A percentile compares a stretch with the other conserved stretches of the same genome.
phyloP scores from a whole-genome alignment of 2,113 vertebrate species.

The Nestor notabilis region DNA sequence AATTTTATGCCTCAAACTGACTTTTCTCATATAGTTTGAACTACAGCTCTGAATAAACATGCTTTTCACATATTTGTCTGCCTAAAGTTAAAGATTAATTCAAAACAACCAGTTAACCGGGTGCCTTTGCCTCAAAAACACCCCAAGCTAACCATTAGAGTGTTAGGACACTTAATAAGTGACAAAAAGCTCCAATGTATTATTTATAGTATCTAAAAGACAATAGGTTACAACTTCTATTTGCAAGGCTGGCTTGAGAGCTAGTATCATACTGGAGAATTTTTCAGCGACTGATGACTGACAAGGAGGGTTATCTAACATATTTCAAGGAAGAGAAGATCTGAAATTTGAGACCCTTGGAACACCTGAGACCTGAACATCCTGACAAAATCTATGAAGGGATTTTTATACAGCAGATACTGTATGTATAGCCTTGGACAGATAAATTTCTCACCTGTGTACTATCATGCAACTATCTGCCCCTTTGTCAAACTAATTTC shows the following conservation, averaged over 20 bases:
- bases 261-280: not conserved
- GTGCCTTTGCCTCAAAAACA: not conserved
- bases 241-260: not conserved
- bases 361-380: not conserved
- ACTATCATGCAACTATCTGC: not conserved
- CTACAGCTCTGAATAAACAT: not conserved
- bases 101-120: not conserved
- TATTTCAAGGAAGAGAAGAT: not conserved
- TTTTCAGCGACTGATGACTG: not conserved
- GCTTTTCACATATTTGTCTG: not conserved
- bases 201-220: not conserved
- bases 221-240: not conserved
- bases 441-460: not conserved
- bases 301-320: not conserved
- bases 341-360: not conserved
- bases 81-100: not conserved
- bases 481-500: not conserved
- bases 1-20: not conserved
- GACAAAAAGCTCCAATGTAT: not conserved
- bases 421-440: not conserved
- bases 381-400: not conserved
- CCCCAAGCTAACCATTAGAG: not conserved
- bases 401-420: not conserved
- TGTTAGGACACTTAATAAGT: not conserved
- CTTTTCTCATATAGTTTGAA: not conserved